Conservation (phyloP, 2,113 vertebrate species). For the Xenopus borealis region DNA sequence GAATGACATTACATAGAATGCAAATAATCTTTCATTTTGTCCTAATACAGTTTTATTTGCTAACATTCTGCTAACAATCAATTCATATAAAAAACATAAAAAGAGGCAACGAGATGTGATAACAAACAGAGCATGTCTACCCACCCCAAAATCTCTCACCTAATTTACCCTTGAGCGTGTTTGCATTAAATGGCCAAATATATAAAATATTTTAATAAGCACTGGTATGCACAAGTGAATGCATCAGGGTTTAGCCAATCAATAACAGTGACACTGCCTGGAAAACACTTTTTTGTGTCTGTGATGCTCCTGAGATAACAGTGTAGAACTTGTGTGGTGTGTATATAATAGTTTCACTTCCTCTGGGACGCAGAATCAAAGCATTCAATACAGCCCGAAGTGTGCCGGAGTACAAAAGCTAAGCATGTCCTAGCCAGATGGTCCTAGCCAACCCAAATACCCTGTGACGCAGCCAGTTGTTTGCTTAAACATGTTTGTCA, state of each 20-base stretch:
- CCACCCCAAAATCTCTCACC: too few species aligned
- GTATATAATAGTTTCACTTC: slow-evolving; percentile 10
- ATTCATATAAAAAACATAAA: too few species aligned
- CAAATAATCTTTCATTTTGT: too few species aligned
- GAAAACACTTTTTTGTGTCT: neutral
- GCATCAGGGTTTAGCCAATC: neutral
- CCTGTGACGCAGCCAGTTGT: slow-evolving; percentile 15
- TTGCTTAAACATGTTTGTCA: slow-evolving; percentile 25
- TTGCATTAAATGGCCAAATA: too few species aligned
- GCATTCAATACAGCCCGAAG: neutral
- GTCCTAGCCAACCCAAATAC: slow-evolving; percentile 38
- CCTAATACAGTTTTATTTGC: too few species aligned
- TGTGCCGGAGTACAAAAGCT: slow-evolving; percentile 18
- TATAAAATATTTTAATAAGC: too few species aligned
- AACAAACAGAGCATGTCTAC: too few species aligned
- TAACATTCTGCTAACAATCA: too few species aligned
- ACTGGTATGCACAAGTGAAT: too few species aligned
- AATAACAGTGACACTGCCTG: neutral
- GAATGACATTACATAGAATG: too few species aligned
- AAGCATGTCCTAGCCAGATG: neutral
- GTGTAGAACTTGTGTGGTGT: neutral
- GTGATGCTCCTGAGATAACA: slow-evolving; percentile 23
- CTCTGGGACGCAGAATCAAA: slow-evolving; percentile 30
- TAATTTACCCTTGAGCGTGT: too few species aligned
- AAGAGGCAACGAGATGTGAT: too few species aligned